phyloP scores from a whole-genome alignment of 2,888 invertebrate species.

The Conistra vaccinii region DNA sequence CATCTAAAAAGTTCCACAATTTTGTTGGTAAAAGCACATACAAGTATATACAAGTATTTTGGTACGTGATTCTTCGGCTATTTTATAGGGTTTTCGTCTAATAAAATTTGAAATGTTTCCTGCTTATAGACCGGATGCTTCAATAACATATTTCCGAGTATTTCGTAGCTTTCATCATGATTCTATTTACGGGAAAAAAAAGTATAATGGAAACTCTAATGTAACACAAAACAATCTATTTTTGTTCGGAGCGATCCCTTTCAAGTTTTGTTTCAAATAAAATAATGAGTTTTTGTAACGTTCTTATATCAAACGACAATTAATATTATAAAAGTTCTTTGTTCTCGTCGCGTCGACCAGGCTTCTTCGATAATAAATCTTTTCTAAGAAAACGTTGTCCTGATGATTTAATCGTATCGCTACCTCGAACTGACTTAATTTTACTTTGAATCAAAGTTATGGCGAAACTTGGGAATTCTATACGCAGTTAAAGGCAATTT shows the following conservation, averaged over 20 bases:
- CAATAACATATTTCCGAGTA: conserved; percentile 16
- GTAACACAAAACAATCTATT: conserved; percentile 53
- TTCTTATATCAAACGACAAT: conserved; percentile 62
- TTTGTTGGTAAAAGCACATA: conserved; percentile 19
- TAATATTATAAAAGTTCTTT: conserved; percentile 63
- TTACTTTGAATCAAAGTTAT: conserved; percentile 42
- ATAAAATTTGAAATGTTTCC: conserved; percentile 21
- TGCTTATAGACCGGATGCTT: conserved; percentile 17
- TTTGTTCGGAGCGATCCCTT: conserved; percentile 25
- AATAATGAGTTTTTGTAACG: conserved; percentile 55
- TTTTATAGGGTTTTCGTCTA: not conserved
- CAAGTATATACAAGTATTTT: conserved; percentile 10
- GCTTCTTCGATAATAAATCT: conserved; percentile 49
- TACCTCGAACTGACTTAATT: conserved; percentile 39
- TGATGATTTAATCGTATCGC: conserved; percentile 35
- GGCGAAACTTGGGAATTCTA: conserved; percentile 41
- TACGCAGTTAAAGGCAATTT: conserved; percentile 30
- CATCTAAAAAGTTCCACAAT: not conserved
- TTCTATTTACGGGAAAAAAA: conserved; percentile 38
- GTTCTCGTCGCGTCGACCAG: conserved; percentile 25
- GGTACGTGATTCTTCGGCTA: conserved; percentile 13
- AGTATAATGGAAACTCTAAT: conserved; percentile 25
- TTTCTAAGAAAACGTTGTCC: conserved; percentile 47
- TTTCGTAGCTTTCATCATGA: conserved; percentile 15
- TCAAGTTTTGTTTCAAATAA: conserved; percentile 40